A percentile compares a stretch with the other conserved stretches of the same genome.
Evolutionary conservation across 2,888 invertebrate genomes (phyloP).

Genomic region (Leptopilina drosophilae): DNA sequence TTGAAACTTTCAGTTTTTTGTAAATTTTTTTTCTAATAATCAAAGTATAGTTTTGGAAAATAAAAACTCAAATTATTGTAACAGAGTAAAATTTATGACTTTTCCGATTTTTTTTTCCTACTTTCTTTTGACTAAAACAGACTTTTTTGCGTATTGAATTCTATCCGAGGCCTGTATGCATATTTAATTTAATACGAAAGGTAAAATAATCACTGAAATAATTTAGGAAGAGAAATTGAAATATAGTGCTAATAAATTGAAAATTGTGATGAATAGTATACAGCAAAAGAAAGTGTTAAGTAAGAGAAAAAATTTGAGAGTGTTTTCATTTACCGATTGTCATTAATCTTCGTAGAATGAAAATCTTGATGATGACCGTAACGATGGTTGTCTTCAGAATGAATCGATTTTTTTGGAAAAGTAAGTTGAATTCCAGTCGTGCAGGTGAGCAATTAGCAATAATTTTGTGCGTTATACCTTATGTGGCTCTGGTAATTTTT

Average conservation of each 20-base stretch:
- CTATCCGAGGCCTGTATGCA: too few species aligned
- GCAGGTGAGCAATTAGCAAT: not conserved
- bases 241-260: not conserved
- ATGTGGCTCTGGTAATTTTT: not conserved
- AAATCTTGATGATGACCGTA: slow-evolving; percentile 24
- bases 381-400: slow-evolving; percentile 21
- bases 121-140: too few species aligned
- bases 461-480: slow-evolving; percentile 9
- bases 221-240: not conserved
- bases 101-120: too few species aligned
- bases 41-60: too few species aligned
- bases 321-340: slow-evolving; percentile 31
- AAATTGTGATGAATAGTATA: slow-evolving; percentile 6
- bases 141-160: too few species aligned
- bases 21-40: too few species aligned
- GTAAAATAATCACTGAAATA: not conserved
- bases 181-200: too few species aligned
- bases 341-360: slow-evolving; percentile 9
- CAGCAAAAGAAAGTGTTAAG: slow-evolving; percentile 15
- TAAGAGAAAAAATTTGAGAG: slow-evolving; percentile 33
- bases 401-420: slow-evolving; percentile 9
- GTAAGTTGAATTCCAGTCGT: slow-evolving; percentile 22
- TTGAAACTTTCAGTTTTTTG: too few species aligned
- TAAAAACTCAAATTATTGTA: too few species aligned
- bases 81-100: too few species aligned